Base-by-base conservation (phyloP, 2,113 vertebrate genomes). In the Pteronura brasiliensis region DNA sequence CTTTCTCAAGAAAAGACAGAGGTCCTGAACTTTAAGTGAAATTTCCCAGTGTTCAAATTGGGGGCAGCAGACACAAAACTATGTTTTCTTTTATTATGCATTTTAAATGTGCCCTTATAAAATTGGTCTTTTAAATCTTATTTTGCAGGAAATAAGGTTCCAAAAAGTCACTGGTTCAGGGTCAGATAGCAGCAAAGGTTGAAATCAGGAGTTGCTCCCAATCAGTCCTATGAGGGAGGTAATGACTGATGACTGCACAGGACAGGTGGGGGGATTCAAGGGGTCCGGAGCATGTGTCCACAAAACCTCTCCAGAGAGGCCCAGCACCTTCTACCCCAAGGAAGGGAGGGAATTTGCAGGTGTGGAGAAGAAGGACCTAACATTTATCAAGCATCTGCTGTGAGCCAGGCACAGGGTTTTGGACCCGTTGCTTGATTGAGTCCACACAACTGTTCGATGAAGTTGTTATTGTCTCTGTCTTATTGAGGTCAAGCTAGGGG, bases 61-160 rank as follows among this genome's bases (percentile, higher is more conserved):
- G 20, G 23, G 20, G 3, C 12, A 25, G 36, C 21, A 57, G n/a
- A 85, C 7, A 52, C 7, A 52, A 69, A 52, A 34, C 34, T 44
- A 42, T 4, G 31, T 42, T 52, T 90, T 49, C 52, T 79, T 31
- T 86, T 34, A 36, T 57, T 77, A 31, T 29, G 88, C 21, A 14
- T 31, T 72, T 71, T 42, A 55, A 92, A 63, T 10, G 36, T 88
- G 87, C 55, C 71, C 25, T 21, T 67, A 6, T 52, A 34, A 76
- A 90, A 29, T n/a, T 7, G 4, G 15, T 21, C 23, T 86, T 95
- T 81, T n/a, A 12, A 65, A 74, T 6, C 25, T 39, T 74, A n/a
- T 61, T 63, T 69, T 49, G 79, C 29, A 87, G 90, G 7, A 83
- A 69, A 88, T 82, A 61, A 87, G 63, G 4, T 69, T 92, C 27